Evolutionary conservation across 1,140 invertebrate species (phyloP), one percentile per base, ranked within the genome.

Genomic region (Plodia interpunctella): DNA sequence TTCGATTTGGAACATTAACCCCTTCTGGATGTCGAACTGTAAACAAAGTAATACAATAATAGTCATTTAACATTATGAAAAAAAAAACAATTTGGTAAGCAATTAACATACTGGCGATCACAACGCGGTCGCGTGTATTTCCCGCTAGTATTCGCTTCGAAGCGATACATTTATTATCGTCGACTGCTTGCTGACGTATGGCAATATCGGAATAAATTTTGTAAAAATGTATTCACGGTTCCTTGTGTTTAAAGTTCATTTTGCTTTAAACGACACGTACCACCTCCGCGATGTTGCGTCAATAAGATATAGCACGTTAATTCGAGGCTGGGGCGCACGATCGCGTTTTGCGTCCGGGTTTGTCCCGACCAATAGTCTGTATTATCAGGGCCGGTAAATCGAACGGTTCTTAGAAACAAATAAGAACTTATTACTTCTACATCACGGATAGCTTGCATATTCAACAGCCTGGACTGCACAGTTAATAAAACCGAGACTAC

Each of bases 111-210:
- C 68, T 66, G 68, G 74, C 78, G 79, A 88, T 88, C 86, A 88
- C 83, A 82, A 76, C 68, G 67, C 81, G 78, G 72, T 78, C 79
- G 84, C 86, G 81, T 87, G 86, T 80, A 87, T 85, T 88, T 82
- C 76, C 86, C 83, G 83, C 81, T 83, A 85, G 76, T 68, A 83
- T 75, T 80, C 77, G 75, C 84, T 78, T 83, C 80, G 70, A 84
- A 76, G 73, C 80, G 80, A 80, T 86, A 83, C 82, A 86, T 84
- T 87, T 88, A 84, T 85, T 83, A 88, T 86, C 80, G 77, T 80
- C 71, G 66, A 70, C 71, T 74, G 74, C 49, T 56, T n/a, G 55
- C 79, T 87, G 80, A 84, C 81, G 83, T 84, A 71, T 65, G 66
- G 60, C 60, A 63, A 61, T 65, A 62, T 68, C 56, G 17, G 35